Conservation (phyloP, 2,888 invertebrate genomes). For the Acrobasis consociella region DNA sequence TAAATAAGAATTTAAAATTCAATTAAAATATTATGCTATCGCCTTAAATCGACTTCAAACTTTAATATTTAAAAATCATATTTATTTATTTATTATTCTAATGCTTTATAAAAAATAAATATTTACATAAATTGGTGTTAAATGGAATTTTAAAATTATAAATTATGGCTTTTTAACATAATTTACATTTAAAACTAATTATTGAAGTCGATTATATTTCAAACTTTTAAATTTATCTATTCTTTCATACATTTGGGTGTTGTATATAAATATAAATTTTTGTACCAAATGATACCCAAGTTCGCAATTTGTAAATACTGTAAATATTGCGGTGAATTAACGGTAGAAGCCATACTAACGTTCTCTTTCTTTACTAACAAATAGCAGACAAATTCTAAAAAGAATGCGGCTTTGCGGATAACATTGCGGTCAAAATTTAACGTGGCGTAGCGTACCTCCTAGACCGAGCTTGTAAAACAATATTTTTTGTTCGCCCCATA, state of each 20-base stretch:
- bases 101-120: not conserved
- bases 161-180: not conserved
- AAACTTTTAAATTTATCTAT: slow-evolving; percentile 12
- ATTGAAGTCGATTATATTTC: slow-evolving; percentile 40
- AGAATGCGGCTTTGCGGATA: slow-evolving; percentile 13
- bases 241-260: slow-evolving; percentile 25
- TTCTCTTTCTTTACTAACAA: slow-evolving; percentile 10
- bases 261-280: slow-evolving; percentile 29
- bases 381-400: slow-evolving; percentile 3
- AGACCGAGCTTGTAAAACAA: slow-evolving; percentile 30
- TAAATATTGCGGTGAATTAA: slow-evolving; percentile 16
- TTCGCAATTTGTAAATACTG: slow-evolving; percentile 23
- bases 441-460: not conserved
- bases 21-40: slow-evolving; percentile 11
- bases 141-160: not conserved
- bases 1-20: slow-evolving; percentile 1
- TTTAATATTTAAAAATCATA: not conserved
- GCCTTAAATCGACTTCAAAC: slow-evolving; percentile 29
- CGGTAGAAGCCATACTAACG: slow-evolving; percentile 2
- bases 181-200: slow-evolving; percentile 1
- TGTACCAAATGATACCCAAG: slow-evolving; percentile 25
- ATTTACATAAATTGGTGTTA: slow-evolving; percentile 3
- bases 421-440: not conserved
- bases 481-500: slow-evolving; percentile 50
- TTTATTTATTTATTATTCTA: not conserved